phyloP scores from a whole-genome alignment of 2,113 vertebrate species.

The Tragelaphus buxtoni region DNA sequence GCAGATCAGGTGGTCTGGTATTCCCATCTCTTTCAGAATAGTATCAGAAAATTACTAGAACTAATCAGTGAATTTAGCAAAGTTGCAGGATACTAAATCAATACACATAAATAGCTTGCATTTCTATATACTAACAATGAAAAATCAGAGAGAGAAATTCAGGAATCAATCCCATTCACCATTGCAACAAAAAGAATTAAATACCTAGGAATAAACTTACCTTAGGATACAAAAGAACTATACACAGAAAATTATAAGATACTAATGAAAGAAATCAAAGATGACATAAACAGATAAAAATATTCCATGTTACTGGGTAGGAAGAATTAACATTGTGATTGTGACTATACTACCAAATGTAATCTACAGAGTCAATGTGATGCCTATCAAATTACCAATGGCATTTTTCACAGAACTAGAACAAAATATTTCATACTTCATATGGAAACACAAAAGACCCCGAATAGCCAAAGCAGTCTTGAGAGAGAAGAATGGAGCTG shows the following conservation, averaged over 20 bases:
- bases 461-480: background rate
- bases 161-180: background rate
- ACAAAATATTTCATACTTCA: background rate
- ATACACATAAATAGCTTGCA: background rate
- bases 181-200: background rate
- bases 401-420: background rate
- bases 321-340: background rate
- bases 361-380: background rate
- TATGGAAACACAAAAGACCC: background rate
- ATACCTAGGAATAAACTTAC: background rate
- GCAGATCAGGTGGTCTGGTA: too few species aligned
- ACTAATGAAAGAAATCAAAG: background rate
- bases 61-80: background rate
- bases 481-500: background rate
- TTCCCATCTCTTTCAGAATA: background rate
- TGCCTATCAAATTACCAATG: background rate
- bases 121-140: background rate
- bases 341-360: background rate
- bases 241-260: background rate
- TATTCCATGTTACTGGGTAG: background rate
- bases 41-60: background rate
- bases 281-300: background rate
- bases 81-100: background rate
- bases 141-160: background rate
- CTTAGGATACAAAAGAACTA: background rate